phyloP scores from a whole-genome alignment of 2,113 vertebrate genomes.

The Lathamus discolor region DNA sequence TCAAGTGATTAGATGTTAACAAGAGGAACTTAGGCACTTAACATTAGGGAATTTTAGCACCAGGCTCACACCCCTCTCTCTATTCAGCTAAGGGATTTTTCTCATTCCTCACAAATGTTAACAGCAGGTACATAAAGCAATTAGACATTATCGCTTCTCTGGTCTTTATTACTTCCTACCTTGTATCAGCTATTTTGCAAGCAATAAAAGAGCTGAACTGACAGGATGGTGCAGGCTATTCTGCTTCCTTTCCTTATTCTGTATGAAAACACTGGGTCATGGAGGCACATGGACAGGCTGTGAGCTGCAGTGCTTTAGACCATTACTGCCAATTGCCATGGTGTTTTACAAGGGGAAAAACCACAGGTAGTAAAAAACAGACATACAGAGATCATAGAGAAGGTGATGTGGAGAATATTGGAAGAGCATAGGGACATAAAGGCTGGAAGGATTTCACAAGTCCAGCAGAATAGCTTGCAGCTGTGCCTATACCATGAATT shows the following conservation, averaged over 20 bases:
- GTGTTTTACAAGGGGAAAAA: constrained; percentile 2
- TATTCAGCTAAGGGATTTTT: constrained; percentile 4
- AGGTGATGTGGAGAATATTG: background rate
- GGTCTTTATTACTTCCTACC: constrained; percentile 41
- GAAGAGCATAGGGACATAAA: background rate
- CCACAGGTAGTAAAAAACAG: background rate
- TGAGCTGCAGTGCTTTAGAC: background rate
- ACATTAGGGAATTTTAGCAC: background rate
- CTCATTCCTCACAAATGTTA: background rate
- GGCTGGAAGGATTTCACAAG: background rate
- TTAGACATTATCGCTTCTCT: background rate
- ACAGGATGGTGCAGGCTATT: background rate
- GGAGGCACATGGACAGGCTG: background rate
- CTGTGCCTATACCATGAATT: background rate
- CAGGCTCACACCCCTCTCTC: background rate
- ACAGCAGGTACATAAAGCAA: constrained; percentile 29
- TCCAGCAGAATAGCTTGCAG: background rate
- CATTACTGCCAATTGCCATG: background rate
- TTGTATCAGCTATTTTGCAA: background rate
- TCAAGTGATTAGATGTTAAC: constrained; percentile 8
- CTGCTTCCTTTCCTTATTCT: constrained; percentile 16
- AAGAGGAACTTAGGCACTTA: constrained; percentile 6
- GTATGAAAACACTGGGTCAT: constrained; percentile 65
- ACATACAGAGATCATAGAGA: background rate
- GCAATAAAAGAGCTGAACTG: background rate